Evolutionary conservation across 2,113 vertebrate species (phyloP).

Genomic region (Leptobrachium ailaonicum): DNA sequence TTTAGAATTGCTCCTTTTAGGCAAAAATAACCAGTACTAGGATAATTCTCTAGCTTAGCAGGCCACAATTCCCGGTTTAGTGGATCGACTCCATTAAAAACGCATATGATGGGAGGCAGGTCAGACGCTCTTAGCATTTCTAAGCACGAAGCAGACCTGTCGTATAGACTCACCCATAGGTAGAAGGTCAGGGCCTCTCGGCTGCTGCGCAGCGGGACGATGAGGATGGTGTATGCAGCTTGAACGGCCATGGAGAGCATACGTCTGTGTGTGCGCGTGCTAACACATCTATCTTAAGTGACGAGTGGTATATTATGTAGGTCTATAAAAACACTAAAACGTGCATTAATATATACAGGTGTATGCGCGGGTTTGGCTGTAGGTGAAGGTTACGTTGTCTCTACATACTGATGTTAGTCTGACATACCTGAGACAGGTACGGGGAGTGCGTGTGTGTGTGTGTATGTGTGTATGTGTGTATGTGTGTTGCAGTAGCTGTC

Average conservation of each 20-base stretch:
- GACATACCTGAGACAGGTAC: not conserved
- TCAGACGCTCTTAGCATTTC: not conserved
- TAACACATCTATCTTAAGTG: not conserved
- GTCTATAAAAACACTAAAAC: too few species aligned
- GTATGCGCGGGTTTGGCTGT: not conserved
- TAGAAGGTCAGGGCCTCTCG: constrained; percentile 53
- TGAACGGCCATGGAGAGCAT: constrained; percentile 43
- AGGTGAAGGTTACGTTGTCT: not conserved
- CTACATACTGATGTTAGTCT: not conserved
- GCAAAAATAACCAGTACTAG: too few species aligned
- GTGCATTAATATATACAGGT: not conserved
- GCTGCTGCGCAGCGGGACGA: constrained; percentile 48
- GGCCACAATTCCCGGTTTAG: too few species aligned
- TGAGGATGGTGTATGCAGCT: constrained; percentile 53
- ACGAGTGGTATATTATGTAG: not conserved
- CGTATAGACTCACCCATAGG: constrained; percentile 58
- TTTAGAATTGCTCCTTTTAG: too few species aligned
- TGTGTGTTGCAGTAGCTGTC: not conserved
- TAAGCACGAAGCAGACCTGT: not conserved
- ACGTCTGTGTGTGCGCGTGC: not conserved
- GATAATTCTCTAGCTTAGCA: too few species aligned
- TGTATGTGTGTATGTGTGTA: too few species aligned
- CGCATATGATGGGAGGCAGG: too few species aligned
- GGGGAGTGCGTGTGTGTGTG: too few species aligned
- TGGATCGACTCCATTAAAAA: too few species aligned